Base-by-base conservation (phyloP, 2,113 vertebrate species). In the Embiotoca jacksoni region DNA sequence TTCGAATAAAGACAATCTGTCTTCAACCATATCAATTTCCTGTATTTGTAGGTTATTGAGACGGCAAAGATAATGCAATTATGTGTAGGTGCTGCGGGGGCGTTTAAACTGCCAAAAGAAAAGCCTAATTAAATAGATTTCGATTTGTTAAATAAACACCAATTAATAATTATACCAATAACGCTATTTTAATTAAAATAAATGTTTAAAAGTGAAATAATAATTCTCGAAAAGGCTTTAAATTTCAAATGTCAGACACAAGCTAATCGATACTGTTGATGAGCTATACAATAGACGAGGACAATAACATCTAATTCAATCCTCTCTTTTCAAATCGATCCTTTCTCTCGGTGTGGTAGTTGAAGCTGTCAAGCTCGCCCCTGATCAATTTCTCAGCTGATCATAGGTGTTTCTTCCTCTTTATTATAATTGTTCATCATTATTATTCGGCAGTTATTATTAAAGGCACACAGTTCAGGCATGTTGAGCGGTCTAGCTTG, bases 1-100 rank as follows among this genome's bases (percentile, higher is more conserved):
- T 97, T 97, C 95, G 94, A 99, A 99, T 99, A 98, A 99, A 99
- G 97, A 99, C 97, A 98, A 98, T 97, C 96, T 97, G 98, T 98
- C 97, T 96, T 94, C 87, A 92, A 93, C 81, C 81, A 88, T 72
- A 87, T 81, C 81, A 78, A 85, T 83, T 72, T 75, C 58, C 91
- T 94, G 89, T 86, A 85, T 92, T 80, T 91, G 90, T 64, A 88
- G 88, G 35, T 88, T 90, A 86, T 80, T 56, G 49, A 84, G 59
- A 77, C 54, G 62, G 37, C 69, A 30, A 0, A 70, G 64, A 67
- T 39, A 77, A 61, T 2, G 33, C 7, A 15, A 15, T 30, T 6
- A 1, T 36, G 60, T 41, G 62, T 11, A 54, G 32, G 5, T 8
- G 57, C 57, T 44, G 54, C n/a, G 36, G 75, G 67, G 44, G n/a